Percentiles rank a stretch among this genome's conserved stretches.
phyloP scores from a whole-genome alignment of 2,113 vertebrate genomes.

The Dasypus novemcinctus region DNA sequence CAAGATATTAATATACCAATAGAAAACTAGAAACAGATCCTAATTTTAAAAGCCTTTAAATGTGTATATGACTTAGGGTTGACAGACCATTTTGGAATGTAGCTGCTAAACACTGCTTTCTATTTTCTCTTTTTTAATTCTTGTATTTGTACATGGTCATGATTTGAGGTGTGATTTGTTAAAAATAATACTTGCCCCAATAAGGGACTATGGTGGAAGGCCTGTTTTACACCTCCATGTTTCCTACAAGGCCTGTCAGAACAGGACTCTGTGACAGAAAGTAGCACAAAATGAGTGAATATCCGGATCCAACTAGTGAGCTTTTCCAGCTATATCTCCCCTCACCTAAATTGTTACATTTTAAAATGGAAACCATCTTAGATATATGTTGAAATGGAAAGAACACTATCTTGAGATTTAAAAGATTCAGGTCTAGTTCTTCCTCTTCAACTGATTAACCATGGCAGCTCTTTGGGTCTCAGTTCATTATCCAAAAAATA shows the following conservation, averaged over 20 bases:
- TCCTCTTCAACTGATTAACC: background rate
- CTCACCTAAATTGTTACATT: background rate
- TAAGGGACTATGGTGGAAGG: background rate
- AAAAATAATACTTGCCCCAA: background rate
- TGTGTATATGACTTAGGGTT: background rate
- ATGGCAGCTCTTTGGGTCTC: background rate
- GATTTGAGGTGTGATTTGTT: background rate
- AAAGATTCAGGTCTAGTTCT: background rate
- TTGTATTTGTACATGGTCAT: background rate
- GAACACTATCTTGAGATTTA: background rate
- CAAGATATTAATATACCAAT: background rate
- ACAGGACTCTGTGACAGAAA: slow-evolving; percentile 6
- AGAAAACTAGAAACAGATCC: background rate
- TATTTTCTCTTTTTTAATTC: slow-evolving; percentile 4
- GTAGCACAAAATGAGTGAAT: background rate
- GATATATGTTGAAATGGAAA: background rate
- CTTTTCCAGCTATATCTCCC: background rate
- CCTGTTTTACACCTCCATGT: background rate
- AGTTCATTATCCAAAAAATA: background rate
- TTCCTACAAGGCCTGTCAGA: background rate
- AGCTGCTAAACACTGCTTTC: background rate
- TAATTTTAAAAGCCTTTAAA: background rate
- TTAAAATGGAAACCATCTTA: background rate
- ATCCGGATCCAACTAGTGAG: background rate
- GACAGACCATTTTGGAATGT: background rate